Conservation (phyloP, 2,113 vertebrate species). For the Heterotilapia buettikoferi region DNA sequence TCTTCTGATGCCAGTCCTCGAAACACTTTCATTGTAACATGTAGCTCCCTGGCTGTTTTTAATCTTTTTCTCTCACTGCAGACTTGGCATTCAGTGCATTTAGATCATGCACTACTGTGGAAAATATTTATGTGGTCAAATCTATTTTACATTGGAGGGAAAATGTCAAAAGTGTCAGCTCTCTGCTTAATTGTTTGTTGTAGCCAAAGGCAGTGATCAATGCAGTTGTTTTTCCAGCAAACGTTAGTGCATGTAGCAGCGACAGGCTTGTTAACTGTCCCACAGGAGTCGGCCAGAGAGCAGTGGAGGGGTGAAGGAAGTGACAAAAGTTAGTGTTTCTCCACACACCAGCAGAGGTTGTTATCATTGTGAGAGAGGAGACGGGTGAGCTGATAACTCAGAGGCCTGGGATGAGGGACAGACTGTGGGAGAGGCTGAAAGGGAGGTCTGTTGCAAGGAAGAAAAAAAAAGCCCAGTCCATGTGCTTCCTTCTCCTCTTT, state of each 20-base stretch:
- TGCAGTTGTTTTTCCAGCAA: neutral
- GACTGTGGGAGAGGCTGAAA: slow-evolving; percentile 15
- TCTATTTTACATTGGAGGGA: neutral
- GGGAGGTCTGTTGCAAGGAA: slow-evolving; percentile 29
- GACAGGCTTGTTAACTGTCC: slow-evolving; percentile 12
- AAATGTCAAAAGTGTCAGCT: neutral
- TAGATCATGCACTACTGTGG: neutral
- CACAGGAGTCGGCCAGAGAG: neutral
- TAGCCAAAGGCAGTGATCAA: neutral
- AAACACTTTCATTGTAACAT: neutral
- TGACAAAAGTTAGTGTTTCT: slow-evolving; percentile 54
- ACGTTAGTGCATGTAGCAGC: neutral
- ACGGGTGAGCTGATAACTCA: slow-evolving; percentile 44
- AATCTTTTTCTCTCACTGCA: neutral
- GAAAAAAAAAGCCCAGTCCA: slow-evolving; percentile 24
- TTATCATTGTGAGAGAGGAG: slow-evolving; percentile 67
- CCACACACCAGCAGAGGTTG: slow-evolving; percentile 34
- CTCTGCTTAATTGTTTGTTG: neutral
- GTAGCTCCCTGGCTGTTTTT: neutral
- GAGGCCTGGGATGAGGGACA: slow-evolving; percentile 10
- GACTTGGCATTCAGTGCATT: neutral
- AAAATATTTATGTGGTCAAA: neutral
- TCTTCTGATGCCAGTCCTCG: slow-evolving; percentile 11
- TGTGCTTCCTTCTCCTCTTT: slow-evolving; percentile 37
- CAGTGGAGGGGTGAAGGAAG: slow-evolving; percentile 27